These are phyloP conservation scores for Zosterops borbonicus DNA, from an alignment of 2,113 vertebrate species.

Conservation along the genomic window DNA sequence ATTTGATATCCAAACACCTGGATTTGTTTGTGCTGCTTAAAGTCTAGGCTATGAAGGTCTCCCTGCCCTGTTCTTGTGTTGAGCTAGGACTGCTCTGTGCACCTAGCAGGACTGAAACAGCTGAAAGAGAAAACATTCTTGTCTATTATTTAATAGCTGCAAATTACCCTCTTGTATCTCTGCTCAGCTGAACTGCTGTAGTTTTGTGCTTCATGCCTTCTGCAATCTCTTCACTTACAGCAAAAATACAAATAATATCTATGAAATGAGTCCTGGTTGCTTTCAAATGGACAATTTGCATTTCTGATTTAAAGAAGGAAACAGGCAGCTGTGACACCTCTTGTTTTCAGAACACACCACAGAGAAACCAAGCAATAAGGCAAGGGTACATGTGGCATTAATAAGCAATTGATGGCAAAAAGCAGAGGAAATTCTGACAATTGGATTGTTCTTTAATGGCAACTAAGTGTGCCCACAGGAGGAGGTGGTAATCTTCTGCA, in stretches of 20 bases:
- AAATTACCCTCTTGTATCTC: constrained; percentile 2
- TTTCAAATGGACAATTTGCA: constrained; percentile 52
- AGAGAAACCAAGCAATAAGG: constrained; percentile 26
- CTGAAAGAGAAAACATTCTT: not conserved
- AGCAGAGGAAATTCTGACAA: constrained; percentile 29
- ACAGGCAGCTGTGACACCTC: constrained; percentile 29
- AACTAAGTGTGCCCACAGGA: constrained; percentile 6
- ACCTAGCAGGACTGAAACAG: not conserved
- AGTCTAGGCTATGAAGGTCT: not conserved
- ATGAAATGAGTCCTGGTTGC: not conserved
- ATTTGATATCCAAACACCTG: not conserved
- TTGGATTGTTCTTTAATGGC: not conserved
- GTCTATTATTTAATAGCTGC: constrained; percentile 36
- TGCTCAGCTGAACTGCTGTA: not conserved
- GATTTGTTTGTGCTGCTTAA: not conserved
- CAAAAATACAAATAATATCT: constrained; percentile 46
- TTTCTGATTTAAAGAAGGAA: constrained; percentile 51
- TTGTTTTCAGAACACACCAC: constrained; percentile 56
- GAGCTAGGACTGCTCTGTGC: not conserved
- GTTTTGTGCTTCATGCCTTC: not conserved
- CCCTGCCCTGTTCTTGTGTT: not conserved
- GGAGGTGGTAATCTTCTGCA: not conserved
- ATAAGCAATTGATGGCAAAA: constrained; percentile 54
- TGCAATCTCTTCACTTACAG: constrained; percentile 12
- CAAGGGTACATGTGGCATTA: constrained; percentile 20